A percentile compares a stretch with the other conserved stretches of the same genome.
phyloP scores from a whole-genome alignment of 2,113 vertebrate species.

The Oreochromis tanganicae region DNA sequence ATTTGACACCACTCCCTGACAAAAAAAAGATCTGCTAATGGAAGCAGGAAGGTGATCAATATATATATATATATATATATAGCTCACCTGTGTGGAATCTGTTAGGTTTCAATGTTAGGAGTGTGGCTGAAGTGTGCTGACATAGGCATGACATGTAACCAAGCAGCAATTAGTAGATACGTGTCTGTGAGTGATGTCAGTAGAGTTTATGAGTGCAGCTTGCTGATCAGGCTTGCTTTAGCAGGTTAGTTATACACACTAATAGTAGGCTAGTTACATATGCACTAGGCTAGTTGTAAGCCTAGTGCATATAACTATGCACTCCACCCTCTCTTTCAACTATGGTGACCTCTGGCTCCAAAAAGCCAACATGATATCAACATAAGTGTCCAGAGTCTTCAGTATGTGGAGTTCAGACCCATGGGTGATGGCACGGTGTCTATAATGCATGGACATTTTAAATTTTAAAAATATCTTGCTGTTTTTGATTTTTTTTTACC shows the following conservation, averaged over 20 bases:
- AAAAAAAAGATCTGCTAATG: no score
- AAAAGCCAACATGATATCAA: background rate
- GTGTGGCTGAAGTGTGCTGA: background rate
- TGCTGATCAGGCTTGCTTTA: background rate
- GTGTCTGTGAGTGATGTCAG: background rate
- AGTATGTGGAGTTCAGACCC: background rate
- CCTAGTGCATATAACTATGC: background rate
- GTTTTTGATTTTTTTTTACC: background rate
- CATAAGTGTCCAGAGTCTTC: background rate
- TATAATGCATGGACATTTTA: background rate
- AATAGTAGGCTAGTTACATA: background rate
- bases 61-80: accelerated
- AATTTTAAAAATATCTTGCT: background rate
- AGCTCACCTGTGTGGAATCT: background rate
- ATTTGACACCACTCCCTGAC: no score
- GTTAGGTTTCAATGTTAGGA: background rate
- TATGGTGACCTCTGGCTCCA: background rate
- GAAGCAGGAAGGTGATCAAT: no score
- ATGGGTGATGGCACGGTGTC: background rate
- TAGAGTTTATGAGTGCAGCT: background rate
- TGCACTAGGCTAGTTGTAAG: background rate
- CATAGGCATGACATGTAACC: background rate
- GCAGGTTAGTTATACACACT: background rate
- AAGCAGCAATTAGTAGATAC: background rate
- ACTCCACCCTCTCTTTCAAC: background rate